Evolutionary conservation across 2,888 invertebrate genomes (phyloP).

Genomic region (Antitype chi): DNA sequence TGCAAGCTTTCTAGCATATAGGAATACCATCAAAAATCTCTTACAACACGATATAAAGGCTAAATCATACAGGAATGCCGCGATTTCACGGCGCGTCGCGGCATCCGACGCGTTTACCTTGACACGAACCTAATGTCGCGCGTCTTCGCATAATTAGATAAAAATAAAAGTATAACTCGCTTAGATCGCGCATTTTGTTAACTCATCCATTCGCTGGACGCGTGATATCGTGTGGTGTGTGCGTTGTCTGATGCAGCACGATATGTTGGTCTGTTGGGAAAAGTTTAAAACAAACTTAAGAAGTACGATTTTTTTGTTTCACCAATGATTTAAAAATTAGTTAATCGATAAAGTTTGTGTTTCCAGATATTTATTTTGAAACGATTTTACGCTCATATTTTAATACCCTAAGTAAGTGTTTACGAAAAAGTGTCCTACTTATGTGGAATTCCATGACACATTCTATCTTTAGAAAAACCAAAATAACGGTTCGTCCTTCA

Average conservation of each 20-base stretch:
- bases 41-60: conserved; percentile 64
- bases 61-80: conserved; percentile 59
- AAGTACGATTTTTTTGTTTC: background rate
- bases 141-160: conserved; percentile 78
- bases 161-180: conserved; percentile 77
- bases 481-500: background rate
- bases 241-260: conserved; percentile 56
- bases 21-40: conserved; percentile 60
- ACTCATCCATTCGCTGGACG: conserved; percentile 68
- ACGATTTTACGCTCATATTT: background rate
- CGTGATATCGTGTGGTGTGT: conserved; percentile 69
- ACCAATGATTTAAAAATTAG: background rate
- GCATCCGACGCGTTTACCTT: conserved; percentile 79
- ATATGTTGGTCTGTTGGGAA: background rate
- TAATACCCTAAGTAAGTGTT: background rate
- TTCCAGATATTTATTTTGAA: background rate
- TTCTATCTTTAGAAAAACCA: too few relatives aligned
- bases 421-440: background rate
- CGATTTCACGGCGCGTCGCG: conserved; percentile 56
- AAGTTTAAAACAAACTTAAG: background rate
- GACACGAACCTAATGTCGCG: conserved; percentile 82
- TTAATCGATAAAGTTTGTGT: background rate
- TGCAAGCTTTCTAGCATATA: conserved; percentile 54
- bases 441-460: background rate
- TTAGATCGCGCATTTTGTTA: conserved; percentile 61